Base-by-base conservation (phyloP, 2,113 vertebrate genomes). In the Rhineura floridana region DNA sequence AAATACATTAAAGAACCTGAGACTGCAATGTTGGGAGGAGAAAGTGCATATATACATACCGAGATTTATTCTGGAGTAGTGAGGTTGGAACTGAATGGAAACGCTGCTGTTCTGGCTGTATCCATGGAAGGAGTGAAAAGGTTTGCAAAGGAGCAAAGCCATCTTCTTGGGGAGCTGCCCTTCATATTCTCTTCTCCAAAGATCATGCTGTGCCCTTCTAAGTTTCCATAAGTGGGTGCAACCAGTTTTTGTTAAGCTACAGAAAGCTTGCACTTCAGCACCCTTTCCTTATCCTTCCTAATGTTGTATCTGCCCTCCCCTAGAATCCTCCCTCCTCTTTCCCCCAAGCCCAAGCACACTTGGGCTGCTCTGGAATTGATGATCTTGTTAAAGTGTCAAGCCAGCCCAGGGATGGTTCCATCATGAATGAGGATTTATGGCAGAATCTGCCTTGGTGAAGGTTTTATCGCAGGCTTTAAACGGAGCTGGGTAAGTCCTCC, bases 341-440 rank as follows among this genome's bases (percentile, higher is more conserved):
- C 28, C 86, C 80, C 67, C 50, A 73, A 0, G 1, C 50, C 77
- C 86, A 1, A 0, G 55, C 19, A 28, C 55, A 85, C 67, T 2
- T 0, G 55, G 48, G 48, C 84, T 94, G 83, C 88, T 23, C 2
- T 0, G 85, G 87, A 89, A 94, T 94, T 92, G 92, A 94, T 95
- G 94, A 92, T 11, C 72, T 90, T 72, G 15, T 96, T 93, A 94
- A 94, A 91, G 88, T 30, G 6, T 89, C 92, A 91, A 91, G 85
- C 90, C 88, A 92, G 92, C 84, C 83, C 0, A 1, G 81, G 89
- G 90, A 89, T 0, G 79, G 92, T 83, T 90, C 83, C 1, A 7
- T 83, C 42, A 78, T 6, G 1, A 87, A 78, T 46, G 3, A 3
- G 72, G 90, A 94, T 94, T 95, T 89, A 94, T 75, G 90, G 87